Evolutionary conservation across 2,797 vertebrate species (phyloP).

Genomic region (Manis crassicaudata): DNA sequence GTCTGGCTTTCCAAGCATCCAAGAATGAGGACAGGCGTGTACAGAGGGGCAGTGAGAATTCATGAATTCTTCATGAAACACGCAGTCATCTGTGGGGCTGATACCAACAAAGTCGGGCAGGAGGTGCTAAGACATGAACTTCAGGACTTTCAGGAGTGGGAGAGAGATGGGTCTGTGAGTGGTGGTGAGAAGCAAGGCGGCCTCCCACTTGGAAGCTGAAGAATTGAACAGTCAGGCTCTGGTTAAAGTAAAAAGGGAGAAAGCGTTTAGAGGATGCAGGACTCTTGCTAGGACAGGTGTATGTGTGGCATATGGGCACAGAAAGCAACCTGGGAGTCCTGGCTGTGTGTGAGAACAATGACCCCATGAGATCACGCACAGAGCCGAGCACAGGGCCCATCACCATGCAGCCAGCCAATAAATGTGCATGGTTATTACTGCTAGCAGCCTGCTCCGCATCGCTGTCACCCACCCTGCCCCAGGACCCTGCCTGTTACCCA

Average conservation of each 20-base stretch:
- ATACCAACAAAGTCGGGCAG: background rate
- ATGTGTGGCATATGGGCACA: background rate
- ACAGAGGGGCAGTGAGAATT: no score
- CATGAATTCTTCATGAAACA: background rate
- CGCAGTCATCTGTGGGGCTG: background rate
- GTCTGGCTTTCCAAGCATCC: background rate
- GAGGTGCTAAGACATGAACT: background rate
- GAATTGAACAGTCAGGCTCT: no score
- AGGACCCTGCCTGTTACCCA: conserved; percentile 87
- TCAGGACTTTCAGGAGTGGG: background rate
- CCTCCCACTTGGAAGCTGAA: background rate
- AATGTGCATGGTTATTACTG: fast-evolving
- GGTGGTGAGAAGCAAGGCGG: background rate
- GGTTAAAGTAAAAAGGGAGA: background rate
- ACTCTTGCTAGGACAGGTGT: background rate
- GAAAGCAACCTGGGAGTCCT: no score
- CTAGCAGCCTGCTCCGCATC: fast-evolving
- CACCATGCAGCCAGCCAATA: fast-evolving
- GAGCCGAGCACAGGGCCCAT: background rate
- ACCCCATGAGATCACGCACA: background rate
- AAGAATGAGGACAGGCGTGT: background rate
- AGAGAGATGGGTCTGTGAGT: background rate
- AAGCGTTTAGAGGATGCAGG: background rate
- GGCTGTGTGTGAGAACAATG: fast-evolving
- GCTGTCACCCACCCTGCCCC: background rate